phyloP scores from a whole-genome alignment of 1,140 invertebrate species.

The Neodiprion virginianus region DNA sequence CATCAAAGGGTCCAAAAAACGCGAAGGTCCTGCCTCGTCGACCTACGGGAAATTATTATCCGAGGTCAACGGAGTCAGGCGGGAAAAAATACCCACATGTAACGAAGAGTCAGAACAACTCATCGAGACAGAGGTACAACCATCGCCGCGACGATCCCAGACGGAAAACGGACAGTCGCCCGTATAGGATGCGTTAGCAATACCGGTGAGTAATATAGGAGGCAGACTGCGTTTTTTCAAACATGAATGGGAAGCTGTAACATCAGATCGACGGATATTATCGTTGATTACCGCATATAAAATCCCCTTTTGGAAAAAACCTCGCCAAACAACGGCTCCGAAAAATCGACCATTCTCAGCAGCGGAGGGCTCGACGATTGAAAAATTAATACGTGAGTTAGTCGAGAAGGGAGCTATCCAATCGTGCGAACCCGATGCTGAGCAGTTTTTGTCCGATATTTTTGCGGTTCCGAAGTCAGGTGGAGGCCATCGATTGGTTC shows the following conservation, averaged over 20 bases:
- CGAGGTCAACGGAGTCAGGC: no score
- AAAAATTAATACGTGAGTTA: conserved; percentile 15
- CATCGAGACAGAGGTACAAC: background rate
- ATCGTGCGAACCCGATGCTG: background rate
- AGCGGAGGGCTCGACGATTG: conserved; percentile 6
- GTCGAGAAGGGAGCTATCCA: conserved; percentile 16
- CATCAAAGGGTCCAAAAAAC: conserved; percentile 18
- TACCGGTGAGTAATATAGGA: background rate
- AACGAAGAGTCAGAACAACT: no score
- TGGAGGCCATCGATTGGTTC: background rate
- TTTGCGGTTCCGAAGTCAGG: background rate
- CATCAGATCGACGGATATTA: conserved; percentile 11
- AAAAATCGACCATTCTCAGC: background rate
- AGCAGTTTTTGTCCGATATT: background rate
- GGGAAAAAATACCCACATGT: no score
- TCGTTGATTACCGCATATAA: conserved; percentile 12
- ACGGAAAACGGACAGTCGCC: background rate
- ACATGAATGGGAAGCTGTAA: conserved; percentile 17
- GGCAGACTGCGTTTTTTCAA: conserved; percentile 8
- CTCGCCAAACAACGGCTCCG: conserved; percentile 7
- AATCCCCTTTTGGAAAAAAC: conserved; percentile 15
- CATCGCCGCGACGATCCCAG: background rate
- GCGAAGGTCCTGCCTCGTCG: conserved; percentile 7
- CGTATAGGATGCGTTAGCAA: background rate
- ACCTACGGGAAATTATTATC: no score